These are phyloP conservation scores for Scaptodrosophila latifasciaeformis DNA, from an alignment of 2,888 invertebrate species.

Conservation along the genomic window DNA sequence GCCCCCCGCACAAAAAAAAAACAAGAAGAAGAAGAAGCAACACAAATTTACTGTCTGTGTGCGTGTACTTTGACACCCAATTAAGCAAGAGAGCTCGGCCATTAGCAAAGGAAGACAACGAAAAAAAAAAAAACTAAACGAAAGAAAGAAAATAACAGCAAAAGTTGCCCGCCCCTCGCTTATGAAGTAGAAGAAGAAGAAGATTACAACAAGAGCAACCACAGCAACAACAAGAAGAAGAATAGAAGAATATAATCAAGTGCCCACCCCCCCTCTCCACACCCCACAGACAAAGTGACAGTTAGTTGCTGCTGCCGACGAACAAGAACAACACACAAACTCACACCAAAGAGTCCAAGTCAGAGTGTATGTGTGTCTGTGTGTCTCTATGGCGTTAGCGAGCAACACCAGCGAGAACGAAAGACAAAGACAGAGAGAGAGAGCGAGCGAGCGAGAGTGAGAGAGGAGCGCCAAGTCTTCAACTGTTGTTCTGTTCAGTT, in stretches of 20 bases:
- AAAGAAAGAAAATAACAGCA: constrained; percentile 14
- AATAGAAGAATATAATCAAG: neutral
- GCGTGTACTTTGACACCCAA: constrained; percentile 64
- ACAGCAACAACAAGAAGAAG: constrained; percentile 19
- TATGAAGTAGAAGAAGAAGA: constrained; percentile 63
- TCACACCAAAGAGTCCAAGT: too few species aligned
- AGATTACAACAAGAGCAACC: constrained; percentile 59
- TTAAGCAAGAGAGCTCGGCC: constrained; percentile 66
- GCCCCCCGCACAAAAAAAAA: neutral
- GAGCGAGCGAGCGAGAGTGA: constrained; percentile 3
- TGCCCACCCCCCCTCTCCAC: too few species aligned
- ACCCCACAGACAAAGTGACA: constrained; percentile 8
- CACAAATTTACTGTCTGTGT: constrained; percentile 2
- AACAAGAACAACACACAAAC: neutral
- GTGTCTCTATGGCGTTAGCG: too few species aligned
- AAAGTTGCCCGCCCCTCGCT: constrained; percentile 28
- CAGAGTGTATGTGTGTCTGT: too few species aligned
- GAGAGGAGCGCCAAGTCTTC: neutral
- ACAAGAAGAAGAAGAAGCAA: constrained; percentile 3
- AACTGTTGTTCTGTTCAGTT: neutral
- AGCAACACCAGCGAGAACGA: too few species aligned
- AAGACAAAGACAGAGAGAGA: too few species aligned
- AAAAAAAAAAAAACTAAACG: constrained; percentile 20
- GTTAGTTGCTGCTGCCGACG: neutral
- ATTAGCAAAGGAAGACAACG: constrained; percentile 56